A percentile compares a stretch with the other conserved stretches of the same genome.
These are phyloP conservation scores for Macrocentrus cingulum DNA, from an alignment of 1,140 invertebrate genomes.

Conservation along the genomic window DNA sequence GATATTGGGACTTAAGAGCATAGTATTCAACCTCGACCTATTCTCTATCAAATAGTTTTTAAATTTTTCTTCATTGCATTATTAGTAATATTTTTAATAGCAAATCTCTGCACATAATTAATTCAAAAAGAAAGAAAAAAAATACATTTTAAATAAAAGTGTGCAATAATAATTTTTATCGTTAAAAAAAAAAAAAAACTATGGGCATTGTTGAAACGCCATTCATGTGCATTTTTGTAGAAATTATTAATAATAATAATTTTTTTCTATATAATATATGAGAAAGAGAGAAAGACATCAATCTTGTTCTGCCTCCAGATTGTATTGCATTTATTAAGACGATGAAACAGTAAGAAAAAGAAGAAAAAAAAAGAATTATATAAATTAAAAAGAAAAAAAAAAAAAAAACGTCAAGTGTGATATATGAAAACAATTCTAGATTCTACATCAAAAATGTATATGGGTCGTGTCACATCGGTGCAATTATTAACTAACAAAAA, in stretches of 20 bases:
- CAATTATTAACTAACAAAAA: slow-evolving; percentile 50
- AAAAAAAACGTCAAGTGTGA: too few relatives aligned
- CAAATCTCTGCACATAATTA: too few relatives aligned
- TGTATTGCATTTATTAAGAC: slow-evolving; percentile 5
- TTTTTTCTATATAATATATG: slow-evolving; percentile 12
- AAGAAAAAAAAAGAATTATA: slow-evolving; percentile 13
- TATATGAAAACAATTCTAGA: slow-evolving; percentile 23
- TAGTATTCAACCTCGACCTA: slow-evolving; percentile 37
- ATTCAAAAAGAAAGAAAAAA: too few relatives aligned
- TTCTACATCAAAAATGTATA: slow-evolving; percentile 38
- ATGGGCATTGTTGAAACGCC: slow-evolving; percentile 37
- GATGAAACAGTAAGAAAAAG: slow-evolving; percentile 8
- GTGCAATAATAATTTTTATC: slow-evolving; percentile 2
- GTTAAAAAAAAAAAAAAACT: not conserved
- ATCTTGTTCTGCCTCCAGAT: slow-evolving; percentile 19
- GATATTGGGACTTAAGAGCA: slow-evolving; percentile 21
- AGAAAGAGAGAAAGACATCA: slow-evolving; percentile 12
- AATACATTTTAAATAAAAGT: too few relatives aligned
- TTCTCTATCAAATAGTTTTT: slow-evolving; percentile 22
- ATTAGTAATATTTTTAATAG: too few relatives aligned
- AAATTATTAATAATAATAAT: slow-evolving; percentile 15
- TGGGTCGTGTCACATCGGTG: slow-evolving; percentile 51
- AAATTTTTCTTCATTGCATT: too few relatives aligned
- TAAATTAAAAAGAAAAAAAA: slow-evolving; percentile 13
- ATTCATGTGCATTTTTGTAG: slow-evolving; percentile 39